Evolutionary conservation across 2,888 invertebrate species (phyloP).

Genomic region (Amphipoea oculea): DNA sequence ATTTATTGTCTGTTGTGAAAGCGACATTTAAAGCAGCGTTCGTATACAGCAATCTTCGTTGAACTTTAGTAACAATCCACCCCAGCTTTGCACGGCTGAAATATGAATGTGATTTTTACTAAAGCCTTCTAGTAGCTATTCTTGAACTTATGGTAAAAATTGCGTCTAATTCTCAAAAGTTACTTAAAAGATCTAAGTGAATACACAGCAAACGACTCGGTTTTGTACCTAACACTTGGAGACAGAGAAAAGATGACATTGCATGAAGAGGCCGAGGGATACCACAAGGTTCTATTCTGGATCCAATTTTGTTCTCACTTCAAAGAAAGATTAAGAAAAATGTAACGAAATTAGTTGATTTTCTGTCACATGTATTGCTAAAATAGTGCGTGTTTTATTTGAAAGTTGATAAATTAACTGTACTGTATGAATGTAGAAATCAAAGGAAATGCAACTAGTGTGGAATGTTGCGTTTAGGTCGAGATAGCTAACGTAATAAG

Average conservation of each 20-base stretch:
- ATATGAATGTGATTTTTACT: background rate
- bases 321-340: background rate
- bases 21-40: background rate
- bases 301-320: background rate
- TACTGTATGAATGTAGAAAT: slow-evolving; percentile 37
- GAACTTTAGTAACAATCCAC: background rate
- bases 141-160: no score
- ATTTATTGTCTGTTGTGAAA: background rate
- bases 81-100: background rate
- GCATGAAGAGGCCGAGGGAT: background rate
- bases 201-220: background rate
- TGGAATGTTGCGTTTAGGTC: slow-evolving; percentile 42
- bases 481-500: slow-evolving; percentile 38
- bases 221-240: background rate
- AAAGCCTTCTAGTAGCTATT: background rate
- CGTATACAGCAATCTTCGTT: background rate
- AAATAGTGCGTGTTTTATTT: background rate
- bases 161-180: background rate
- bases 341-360: background rate
- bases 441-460: slow-evolving; percentile 41
- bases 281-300: slow-evolving; percentile 7
- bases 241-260: background rate
- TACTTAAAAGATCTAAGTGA: background rate
- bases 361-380: background rate
- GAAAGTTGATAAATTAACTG: slow-evolving; percentile 22